Percentiles rank a stretch among this genome's conserved stretches.
Evolutionary conservation across 2,797 vertebrate species (phyloP).

Genomic region (Hypotaenidia okinawae): DNA sequence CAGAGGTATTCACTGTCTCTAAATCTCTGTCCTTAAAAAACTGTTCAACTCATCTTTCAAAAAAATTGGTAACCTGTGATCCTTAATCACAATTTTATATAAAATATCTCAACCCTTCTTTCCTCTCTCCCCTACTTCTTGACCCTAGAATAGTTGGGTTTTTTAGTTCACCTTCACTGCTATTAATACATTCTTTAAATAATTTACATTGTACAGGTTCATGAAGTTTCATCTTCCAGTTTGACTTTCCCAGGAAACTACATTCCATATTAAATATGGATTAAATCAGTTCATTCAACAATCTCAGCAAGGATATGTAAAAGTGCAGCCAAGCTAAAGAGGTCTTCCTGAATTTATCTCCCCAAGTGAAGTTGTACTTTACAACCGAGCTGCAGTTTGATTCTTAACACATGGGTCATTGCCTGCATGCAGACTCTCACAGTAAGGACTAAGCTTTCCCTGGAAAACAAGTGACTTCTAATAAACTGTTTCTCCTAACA

Average conservation of each 20-base stretch:
- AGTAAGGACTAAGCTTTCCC: background rate
- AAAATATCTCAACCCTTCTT: background rate
- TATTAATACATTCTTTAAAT: background rate
- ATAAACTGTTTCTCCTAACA: too few species aligned
- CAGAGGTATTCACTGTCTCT: background rate
- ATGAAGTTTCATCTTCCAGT: background rate
- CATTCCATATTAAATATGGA: background rate
- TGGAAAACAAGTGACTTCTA: background rate
- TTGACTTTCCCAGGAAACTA: constrained; percentile 5
- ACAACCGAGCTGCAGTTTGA: background rate
- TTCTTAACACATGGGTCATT: background rate
- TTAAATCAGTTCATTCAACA: constrained; percentile 4
- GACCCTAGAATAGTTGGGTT: background rate
- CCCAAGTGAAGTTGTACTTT: background rate
- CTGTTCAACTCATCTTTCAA: background rate
- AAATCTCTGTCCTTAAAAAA: background rate
- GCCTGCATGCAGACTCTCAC: background rate
- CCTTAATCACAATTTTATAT: background rate
- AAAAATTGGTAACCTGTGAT: background rate
- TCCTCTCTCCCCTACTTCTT: background rate
- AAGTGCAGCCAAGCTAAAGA: background rate
- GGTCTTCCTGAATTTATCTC: background rate
- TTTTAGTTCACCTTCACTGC: background rate
- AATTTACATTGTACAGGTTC: constrained; percentile 9
- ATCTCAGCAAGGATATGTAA: background rate